Conservation (phyloP, 1,140 invertebrate species). For the Hestina assimilis region DNA sequence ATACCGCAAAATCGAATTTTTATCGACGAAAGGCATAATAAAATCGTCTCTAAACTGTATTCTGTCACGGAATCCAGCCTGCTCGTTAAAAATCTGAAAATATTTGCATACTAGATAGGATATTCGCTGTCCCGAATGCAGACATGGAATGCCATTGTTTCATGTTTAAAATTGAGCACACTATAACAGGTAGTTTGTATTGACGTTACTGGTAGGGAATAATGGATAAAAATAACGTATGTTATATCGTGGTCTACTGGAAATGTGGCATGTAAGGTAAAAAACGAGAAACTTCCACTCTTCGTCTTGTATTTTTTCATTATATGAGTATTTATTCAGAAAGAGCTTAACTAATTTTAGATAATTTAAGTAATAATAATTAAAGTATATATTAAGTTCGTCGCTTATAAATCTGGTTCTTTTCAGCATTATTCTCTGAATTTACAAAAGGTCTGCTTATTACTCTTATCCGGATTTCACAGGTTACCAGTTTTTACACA, state of each 20-base stretch:
- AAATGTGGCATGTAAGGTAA: neutral
- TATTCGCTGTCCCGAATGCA: slow-evolving; percentile 18
- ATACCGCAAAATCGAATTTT: slow-evolving; percentile 18
- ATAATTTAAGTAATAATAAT: too few relatives aligned
- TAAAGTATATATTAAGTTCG: too few relatives aligned
- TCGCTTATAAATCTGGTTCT: too few relatives aligned
- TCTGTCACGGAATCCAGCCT: slow-evolving; percentile 22
- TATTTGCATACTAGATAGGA: slow-evolving; percentile 21
- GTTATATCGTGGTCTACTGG: too few relatives aligned
- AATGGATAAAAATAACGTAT: slow-evolving; percentile 7
- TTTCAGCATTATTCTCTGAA: too few relatives aligned
- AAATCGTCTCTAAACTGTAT: slow-evolving; percentile 19
- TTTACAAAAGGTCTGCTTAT: too few relatives aligned
- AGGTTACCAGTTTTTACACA: too few relatives aligned
- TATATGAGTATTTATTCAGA: too few relatives aligned
- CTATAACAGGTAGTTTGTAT: neutral
- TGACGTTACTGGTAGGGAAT: neutral
- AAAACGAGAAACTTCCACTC: too few relatives aligned
- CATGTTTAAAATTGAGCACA: slow-evolving; percentile 11
- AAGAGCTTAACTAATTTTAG: too few relatives aligned
- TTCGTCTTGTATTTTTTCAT: too few relatives aligned
- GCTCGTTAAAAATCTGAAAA: slow-evolving; percentile 19
- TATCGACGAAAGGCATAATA: slow-evolving; percentile 18
- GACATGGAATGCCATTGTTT: slow-evolving; percentile 22
- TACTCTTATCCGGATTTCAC: too few relatives aligned